phyloP scores from a whole-genome alignment of 2,113 vertebrate genomes.

The Ctenomys sociabilis region DNA sequence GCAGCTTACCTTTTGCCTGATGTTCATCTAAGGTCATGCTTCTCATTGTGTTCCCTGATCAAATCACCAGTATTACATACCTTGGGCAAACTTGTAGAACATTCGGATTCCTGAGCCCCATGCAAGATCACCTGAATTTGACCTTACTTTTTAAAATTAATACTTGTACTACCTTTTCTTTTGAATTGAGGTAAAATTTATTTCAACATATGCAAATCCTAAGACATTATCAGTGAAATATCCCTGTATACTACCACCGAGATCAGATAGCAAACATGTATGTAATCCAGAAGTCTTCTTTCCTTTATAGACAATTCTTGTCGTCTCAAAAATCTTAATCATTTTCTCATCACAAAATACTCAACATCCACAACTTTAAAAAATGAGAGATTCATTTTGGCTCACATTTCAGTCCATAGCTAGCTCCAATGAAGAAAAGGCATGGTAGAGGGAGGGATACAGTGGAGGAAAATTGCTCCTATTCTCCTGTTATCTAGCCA shows the following conservation, averaged over 20 bases:
- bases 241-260: neutral
- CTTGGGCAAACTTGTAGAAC: neutral
- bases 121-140: neutral
- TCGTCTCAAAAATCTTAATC: neutral
- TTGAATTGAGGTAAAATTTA: neutral
- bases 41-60: neutral
- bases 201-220: neutral
- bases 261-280: neutral
- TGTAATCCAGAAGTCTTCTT: neutral
- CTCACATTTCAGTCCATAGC: neutral
- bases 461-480: neutral
- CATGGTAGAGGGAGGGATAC: neutral
- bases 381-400: neutral
- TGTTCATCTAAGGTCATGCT: neutral
- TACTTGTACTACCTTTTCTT: neutral
- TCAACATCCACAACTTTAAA: neutral
- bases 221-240: neutral
- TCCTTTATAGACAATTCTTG: rapidly evolving
- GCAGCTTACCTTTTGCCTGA: neutral
- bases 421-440: neutral
- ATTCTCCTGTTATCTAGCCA: neutral
- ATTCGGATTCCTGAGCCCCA: neutral
- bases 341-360: neutral
- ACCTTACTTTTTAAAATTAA: neutral
- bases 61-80: rapidly evolving